These are phyloP conservation scores for Hassar affinis DNA, from an alignment of 2,113 vertebrate genomes.

Conservation along the genomic window DNA sequence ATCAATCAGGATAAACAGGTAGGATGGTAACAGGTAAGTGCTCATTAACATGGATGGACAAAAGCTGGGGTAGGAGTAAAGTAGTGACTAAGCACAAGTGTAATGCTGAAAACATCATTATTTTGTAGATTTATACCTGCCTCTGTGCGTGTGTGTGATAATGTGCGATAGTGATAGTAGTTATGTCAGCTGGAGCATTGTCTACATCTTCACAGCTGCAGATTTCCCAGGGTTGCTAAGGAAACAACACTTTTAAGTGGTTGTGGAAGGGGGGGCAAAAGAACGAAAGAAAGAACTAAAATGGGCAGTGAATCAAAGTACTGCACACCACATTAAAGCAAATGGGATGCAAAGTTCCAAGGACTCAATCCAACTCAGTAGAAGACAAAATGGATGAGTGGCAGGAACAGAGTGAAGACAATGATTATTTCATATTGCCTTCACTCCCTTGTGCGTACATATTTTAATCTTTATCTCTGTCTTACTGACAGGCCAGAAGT, in stretches of 20 bases:
- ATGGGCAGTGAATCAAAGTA: constrained; percentile 1
- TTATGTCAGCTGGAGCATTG: constrained; percentile 47
- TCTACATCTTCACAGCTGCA: constrained; percentile 61
- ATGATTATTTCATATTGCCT: not conserved
- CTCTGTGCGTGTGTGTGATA: constrained; percentile 27
- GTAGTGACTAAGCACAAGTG: not conserved
- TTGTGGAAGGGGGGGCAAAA: not conserved
- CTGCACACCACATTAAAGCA: constrained; percentile 29
- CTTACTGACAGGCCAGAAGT: not conserved
- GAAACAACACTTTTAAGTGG: constrained; percentile 48
- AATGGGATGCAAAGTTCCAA: constrained; percentile 43
- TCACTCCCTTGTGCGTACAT: not conserved
- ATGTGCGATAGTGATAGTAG: constrained; percentile 52
- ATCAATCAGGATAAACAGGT: not conserved
- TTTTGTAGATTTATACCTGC: not conserved
- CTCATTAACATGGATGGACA: not conserved
- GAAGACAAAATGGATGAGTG: not conserved
- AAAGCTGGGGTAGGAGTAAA: not conserved
- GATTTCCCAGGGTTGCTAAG: constrained; percentile 60
- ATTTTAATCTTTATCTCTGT: not conserved
- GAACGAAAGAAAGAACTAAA: constrained; percentile 24
- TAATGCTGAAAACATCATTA: not conserved
- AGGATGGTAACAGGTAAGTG: not conserved
- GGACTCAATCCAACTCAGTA: not conserved
- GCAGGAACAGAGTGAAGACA: constrained; percentile 11